A percentile compares a stretch with the other conserved stretches of the same genome.
Evolutionary conservation across 2,113 vertebrate genomes (phyloP).

Genomic region (Epinephelus cyanopodus): DNA sequence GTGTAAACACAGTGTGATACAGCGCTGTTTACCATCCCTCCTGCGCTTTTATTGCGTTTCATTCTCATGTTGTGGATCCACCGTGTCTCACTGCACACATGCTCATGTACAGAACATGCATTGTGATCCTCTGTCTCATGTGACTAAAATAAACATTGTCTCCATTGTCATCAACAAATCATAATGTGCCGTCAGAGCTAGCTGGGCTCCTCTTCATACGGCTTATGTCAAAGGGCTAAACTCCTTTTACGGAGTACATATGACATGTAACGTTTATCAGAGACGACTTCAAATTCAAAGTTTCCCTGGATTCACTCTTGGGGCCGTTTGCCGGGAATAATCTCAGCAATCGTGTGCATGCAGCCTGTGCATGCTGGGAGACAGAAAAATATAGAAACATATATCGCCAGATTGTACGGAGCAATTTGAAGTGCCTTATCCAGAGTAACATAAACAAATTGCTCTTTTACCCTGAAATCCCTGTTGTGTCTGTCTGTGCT

Average conservation of each 20-base stretch:
- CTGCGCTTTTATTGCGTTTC: slow-evolving; percentile 40
- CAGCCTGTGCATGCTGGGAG: slow-evolving; percentile 7
- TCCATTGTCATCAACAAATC: slow-evolving; percentile 48
- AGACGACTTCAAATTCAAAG: slow-evolving; percentile 31
- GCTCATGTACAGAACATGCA: not conserved
- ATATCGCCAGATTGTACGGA: slow-evolving; percentile 81
- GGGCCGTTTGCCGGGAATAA: slow-evolving; percentile 17
- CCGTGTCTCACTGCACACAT: not conserved
- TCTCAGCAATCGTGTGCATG: slow-evolving; percentile 29
- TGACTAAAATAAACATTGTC: slow-evolving; percentile 40
- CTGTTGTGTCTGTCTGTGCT: slow-evolving; percentile 30
- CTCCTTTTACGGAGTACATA: slow-evolving; percentile 66
- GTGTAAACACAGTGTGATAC: slow-evolving; percentile 59
- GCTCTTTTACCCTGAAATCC: slow-evolving; percentile 65
- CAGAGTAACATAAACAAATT: slow-evolving; percentile 69
- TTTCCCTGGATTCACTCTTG: slow-evolving; percentile 52
- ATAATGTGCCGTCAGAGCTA: slow-evolving; percentile 79
- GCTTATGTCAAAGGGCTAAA: slow-evolving; percentile 84
- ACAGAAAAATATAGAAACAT: slow-evolving; percentile 6
- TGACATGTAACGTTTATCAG: slow-evolving; percentile 51
- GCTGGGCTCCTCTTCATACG: slow-evolving; percentile 77
- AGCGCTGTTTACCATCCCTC: slow-evolving; percentile 27
- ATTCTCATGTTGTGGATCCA: slow-evolving; percentile 6
- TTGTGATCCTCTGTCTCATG: slow-evolving; percentile 14
- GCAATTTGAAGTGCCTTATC: slow-evolving; percentile 82